Evolutionary conservation across 1,140 invertebrate species (phyloP).

Genomic region (Micrasema minimum): DNA sequence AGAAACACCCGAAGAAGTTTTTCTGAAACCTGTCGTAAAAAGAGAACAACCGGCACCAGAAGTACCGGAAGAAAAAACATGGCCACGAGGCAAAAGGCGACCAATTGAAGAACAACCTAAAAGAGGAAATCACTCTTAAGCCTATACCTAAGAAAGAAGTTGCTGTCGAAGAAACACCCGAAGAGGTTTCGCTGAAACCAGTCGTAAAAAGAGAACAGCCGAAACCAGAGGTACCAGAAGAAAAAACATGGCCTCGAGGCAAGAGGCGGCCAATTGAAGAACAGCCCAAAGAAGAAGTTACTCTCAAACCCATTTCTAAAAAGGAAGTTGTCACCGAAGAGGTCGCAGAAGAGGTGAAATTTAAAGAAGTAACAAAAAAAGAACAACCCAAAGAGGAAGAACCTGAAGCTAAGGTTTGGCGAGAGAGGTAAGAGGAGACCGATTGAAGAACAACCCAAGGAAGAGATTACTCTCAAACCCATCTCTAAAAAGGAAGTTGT

Average conservation of each 20-base stretch:
- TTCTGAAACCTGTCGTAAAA: conserved; percentile 55
- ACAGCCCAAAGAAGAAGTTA: conserved; percentile 57
- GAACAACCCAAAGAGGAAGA: conserved; percentile 55
- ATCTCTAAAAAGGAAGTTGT: conserved; percentile 58
- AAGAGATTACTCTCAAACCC: conserved; percentile 66
- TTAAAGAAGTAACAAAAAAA: conserved; percentile 59
- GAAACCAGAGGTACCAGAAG: conserved; percentile 46
- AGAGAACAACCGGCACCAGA: conserved; percentile 57
- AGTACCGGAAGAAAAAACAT: conserved; percentile 52
- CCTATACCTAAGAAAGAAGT: conserved; percentile 53
- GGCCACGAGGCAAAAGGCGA: conserved; percentile 57
- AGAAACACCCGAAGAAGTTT: conserved; percentile 56
- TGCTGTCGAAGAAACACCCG: conserved; percentile 56
- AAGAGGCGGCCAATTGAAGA: conserved; percentile 59
- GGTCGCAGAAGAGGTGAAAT: conserved; percentile 53
- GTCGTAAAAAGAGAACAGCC: conserved; percentile 58
- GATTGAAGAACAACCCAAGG: conserved; percentile 60
- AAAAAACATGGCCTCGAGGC: conserved; percentile 60
- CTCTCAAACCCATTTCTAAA: conserved; percentile 60
- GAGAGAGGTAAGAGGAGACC: conserved; percentile 59
- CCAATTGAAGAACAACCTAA: conserved; percentile 59
- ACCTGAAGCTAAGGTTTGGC: conserved; percentile 54
- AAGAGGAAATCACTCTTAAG: conserved; percentile 52
- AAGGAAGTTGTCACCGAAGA: conserved; percentile 56
- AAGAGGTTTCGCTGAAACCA: conserved; percentile 62